phyloP scores from a whole-genome alignment of 1,140 invertebrate species.

The Drosophila ambigua region DNA sequence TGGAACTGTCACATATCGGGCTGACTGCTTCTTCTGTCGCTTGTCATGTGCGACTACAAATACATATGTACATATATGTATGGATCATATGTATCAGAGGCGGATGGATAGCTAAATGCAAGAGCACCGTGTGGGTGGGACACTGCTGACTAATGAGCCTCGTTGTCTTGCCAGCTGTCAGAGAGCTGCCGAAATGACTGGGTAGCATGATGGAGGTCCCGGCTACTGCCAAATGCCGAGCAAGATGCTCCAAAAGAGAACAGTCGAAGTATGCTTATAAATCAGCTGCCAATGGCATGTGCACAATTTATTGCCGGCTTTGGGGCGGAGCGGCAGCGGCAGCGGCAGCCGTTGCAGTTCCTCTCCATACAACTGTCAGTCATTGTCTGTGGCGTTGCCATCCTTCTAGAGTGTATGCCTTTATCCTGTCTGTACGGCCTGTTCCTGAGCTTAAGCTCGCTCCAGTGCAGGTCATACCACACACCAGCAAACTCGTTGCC shows the following conservation, averaged over 20 bases:
- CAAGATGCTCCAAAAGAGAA: conserved; percentile 8
- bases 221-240: not conserved
- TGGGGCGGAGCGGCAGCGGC: conserved; percentile 3
- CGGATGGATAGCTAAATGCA: not conserved
- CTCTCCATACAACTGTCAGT: conserved; percentile 29
- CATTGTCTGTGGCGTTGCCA: conserved; percentile 17
- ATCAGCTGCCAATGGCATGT: conserved; percentile 12
- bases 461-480: conserved; percentile 17
- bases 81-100: not conserved
- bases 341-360: conserved; percentile 19
- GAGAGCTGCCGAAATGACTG: too few species aligned
- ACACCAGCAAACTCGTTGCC: conserved; percentile 3
- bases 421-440: not conserved
- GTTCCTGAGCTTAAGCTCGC: conserved; percentile 31
- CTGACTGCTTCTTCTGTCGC: not conserved
- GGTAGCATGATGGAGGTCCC: not conserved
- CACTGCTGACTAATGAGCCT: too few species aligned
- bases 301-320: conserved; percentile 40
- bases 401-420: not conserved
- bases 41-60: not conserved
- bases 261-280: conserved; percentile 7
- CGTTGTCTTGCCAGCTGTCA: too few species aligned
- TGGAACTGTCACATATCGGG: conserved; percentile 2
- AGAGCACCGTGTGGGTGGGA: not conserved
- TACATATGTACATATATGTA: conserved; percentile 28